phyloP scores from a whole-genome alignment of 2,888 invertebrate species.

The Cecidostiba fungosa region DNA sequence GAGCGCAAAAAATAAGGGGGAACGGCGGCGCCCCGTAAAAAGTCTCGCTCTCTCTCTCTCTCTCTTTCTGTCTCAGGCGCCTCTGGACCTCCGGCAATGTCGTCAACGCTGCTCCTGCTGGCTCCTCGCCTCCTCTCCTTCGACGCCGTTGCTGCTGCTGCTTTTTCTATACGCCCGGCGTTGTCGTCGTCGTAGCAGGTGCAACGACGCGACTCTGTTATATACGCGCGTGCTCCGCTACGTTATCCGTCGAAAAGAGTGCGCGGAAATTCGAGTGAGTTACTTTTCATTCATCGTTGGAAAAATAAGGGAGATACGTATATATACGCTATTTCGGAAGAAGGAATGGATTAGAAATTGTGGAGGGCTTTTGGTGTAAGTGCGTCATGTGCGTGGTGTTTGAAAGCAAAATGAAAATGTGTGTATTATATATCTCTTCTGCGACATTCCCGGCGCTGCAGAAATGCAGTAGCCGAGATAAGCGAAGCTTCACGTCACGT shows the following conservation, averaged over 20 bases:
- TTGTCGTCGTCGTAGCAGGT: not conserved
- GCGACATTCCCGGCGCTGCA: not conserved
- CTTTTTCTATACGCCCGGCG: slow-evolving; percentile 4
- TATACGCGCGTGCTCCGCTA: not conserved
- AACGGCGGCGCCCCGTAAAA: slow-evolving; percentile 23
- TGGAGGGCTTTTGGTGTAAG: slow-evolving; percentile 38
- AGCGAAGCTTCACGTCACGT: slow-evolving; percentile 38
- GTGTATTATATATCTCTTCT: not conserved
- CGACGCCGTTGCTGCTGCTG: not conserved
- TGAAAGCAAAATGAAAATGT: too few relatives aligned
- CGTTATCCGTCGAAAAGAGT: not conserved
- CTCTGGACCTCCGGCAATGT: slow-evolving; percentile 29
- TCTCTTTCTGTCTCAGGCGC: slow-evolving; percentile 34
- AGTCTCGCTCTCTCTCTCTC: slow-evolving; percentile 44
- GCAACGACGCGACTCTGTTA: not conserved
- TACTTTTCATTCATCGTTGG: not conserved
- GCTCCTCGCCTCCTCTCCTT: slow-evolving; percentile 16
- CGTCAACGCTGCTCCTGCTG: slow-evolving; percentile 25
- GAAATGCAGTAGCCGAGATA: slow-evolving; percentile 26
- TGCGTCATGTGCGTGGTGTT: not conserved
- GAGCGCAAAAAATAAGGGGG: slow-evolving; percentile 25
- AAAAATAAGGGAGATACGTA: not conserved
- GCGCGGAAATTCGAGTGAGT: slow-evolving; percentile 6
- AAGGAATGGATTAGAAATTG: not conserved
- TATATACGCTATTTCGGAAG: too few relatives aligned